A percentile compares a stretch with the other conserved stretches of the same genome.
phyloP scores from a whole-genome alignment of 2,797 vertebrate genomes.

The Mus minutoides region DNA sequence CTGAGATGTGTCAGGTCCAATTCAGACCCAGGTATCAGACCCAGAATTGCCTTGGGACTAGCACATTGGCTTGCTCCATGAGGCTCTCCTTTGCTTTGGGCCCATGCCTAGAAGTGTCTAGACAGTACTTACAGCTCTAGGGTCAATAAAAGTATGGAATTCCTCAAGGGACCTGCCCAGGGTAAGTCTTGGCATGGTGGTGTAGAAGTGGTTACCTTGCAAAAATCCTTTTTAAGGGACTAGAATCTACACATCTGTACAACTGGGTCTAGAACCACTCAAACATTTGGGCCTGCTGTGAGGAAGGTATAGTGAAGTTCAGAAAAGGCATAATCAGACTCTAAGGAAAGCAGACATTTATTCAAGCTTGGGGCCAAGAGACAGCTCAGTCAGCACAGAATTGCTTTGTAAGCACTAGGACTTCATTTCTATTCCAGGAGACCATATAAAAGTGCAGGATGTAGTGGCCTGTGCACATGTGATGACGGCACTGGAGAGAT shows the following conservation, averaged over 20 bases:
- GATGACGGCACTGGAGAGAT: background rate
- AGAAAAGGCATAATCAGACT: background rate
- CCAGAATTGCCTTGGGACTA: slow-evolving; percentile 1
- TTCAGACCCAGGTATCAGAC: background rate
- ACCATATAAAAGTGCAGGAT: too few species aligned
- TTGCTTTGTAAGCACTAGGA: background rate
- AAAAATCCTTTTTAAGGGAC: background rate
- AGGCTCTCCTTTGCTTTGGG: background rate
- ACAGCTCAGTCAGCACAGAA: background rate
- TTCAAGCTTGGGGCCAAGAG: background rate
- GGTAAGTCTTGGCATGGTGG: rapidly evolving
- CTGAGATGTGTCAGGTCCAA: background rate
- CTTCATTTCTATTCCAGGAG: background rate
- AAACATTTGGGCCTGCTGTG: background rate
- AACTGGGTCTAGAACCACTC: rapidly evolving
- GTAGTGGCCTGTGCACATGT: background rate
- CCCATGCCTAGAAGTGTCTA: background rate
- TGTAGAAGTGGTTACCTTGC: background rate
- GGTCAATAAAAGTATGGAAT: too few species aligned
- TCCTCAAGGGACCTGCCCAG: background rate
- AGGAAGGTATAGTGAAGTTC: rapidly evolving
- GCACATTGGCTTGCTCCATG: background rate
- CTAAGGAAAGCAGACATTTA: rapidly evolving
- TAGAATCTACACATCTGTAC: background rate
- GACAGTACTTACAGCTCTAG: rapidly evolving